Conservation (phyloP, 2,797 vertebrate species). For the Rhynchotus rufescens region DNA sequence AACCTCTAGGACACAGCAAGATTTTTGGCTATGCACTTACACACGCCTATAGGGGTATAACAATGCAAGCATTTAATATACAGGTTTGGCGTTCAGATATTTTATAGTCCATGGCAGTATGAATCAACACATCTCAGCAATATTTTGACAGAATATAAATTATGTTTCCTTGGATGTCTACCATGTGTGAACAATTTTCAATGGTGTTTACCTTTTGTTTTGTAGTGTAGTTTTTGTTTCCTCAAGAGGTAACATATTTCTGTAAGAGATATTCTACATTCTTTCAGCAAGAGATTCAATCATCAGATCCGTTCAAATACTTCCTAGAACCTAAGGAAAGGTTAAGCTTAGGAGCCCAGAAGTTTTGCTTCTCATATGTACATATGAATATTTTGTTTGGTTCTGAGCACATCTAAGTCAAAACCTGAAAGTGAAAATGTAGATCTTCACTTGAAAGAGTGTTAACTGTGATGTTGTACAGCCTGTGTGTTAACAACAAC, state of each 20-base stretch:
- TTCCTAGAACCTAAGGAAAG: neutral
- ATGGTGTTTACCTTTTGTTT: neutral
- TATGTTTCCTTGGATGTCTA: neutral
- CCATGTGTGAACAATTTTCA: neutral
- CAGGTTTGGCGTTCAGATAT: neutral
- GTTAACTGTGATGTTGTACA: neutral
- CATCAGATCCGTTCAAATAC: neutral
- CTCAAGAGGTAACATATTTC: neutral
- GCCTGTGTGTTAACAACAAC: neutral
- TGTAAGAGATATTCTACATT: neutral
- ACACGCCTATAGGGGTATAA: neutral
- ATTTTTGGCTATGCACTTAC: neutral
- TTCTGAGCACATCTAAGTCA: neutral
- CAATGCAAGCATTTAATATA: neutral
- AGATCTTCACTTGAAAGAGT: neutral
- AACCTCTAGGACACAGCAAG: neutral
- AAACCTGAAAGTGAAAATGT: neutral
- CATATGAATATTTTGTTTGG: neutral
- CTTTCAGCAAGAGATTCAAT: neutral
- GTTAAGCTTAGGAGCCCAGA: neutral
- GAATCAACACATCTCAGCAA: neutral
- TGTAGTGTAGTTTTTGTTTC: neutral
- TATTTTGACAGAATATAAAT: neutral
- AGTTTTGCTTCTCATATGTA: neutral
- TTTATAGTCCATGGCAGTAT: neutral